These are phyloP conservation scores for Eupsittula cactorum DNA, from an alignment of 2,113 vertebrate species.

Conservation along the genomic window DNA sequence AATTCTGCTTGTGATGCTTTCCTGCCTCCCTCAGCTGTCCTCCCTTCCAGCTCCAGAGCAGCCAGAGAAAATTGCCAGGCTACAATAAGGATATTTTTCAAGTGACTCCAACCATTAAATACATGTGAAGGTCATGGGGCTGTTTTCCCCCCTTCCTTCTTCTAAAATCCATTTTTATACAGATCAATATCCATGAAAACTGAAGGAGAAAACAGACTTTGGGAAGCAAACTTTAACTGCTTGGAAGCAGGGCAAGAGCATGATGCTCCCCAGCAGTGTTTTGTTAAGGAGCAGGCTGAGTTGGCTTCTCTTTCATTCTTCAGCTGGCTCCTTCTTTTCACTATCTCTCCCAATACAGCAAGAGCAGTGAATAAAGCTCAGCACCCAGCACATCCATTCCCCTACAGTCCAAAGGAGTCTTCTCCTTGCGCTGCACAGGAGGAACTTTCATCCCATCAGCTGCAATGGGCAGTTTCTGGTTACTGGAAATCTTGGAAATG, in stretches of 20 bases:
- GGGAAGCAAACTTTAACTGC: neutral
- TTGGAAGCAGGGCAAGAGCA: neutral
- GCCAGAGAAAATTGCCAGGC: neutral
- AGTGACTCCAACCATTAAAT: neutral
- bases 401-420: neutral
- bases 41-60: neutral
- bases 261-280: neutral
- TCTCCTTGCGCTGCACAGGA: neutral
- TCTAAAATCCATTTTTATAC: slow-evolving; percentile 1
- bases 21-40: neutral
- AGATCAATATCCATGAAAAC: neutral
- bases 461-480: neutral
- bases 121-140: neutral
- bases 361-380: neutral
- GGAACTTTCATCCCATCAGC: neutral
- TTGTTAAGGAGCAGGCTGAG: neutral
- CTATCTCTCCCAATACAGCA: neutral
- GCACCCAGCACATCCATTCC: neutral
- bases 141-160: slow-evolving; percentile 21
- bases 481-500: neutral
- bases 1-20: neutral
- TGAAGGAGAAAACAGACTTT: neutral
- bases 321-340: neutral
- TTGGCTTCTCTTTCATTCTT: neutral
- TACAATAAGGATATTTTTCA: slow-evolving; percentile 18